Conservation (phyloP, 2,888 invertebrate species). For the Didymodactylos carnosus region DNA sequence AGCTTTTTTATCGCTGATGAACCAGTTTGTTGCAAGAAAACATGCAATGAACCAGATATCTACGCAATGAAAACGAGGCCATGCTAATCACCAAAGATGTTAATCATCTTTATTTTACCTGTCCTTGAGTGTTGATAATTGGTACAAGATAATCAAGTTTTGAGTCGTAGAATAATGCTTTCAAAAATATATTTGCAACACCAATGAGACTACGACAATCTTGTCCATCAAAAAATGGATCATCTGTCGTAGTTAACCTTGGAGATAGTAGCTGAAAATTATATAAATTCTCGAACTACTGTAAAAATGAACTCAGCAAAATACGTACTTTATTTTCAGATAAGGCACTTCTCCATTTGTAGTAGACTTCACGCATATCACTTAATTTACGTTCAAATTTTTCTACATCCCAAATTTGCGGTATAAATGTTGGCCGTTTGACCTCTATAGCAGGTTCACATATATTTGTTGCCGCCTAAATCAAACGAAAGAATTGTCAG, state of each 20-base stretch:
- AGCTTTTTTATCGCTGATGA: not conserved
- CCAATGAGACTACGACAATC: conserved; percentile 94
- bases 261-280: no score
- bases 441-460: conserved; percentile 94
- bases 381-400: conserved; percentile 90
- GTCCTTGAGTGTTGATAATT: conserved; percentile 94
- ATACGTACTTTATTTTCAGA: not conserved
- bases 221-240: conserved; percentile 88
- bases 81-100: not conserved
- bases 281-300: no score
- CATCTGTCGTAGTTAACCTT: no score
- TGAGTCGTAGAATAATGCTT: conserved; percentile 60
- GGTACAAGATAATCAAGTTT: conserved; percentile 53
- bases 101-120: conserved; percentile 35
- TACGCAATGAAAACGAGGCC: not conserved
- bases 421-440: conserved; percentile 52
- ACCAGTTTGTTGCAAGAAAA: not conserved
- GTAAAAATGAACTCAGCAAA: no score
- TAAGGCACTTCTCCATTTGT: conserved; percentile 46
- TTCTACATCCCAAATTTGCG: conserved; percentile 90
- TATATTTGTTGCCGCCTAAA: conserved; percentile 40
- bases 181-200: conserved; percentile 92
- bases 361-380: conserved; percentile 93
- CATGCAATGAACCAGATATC: not conserved
- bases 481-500: not conserved